Conservation (phyloP, 2,888 invertebrate genomes). For the Vandiemenella viatica region DNA sequence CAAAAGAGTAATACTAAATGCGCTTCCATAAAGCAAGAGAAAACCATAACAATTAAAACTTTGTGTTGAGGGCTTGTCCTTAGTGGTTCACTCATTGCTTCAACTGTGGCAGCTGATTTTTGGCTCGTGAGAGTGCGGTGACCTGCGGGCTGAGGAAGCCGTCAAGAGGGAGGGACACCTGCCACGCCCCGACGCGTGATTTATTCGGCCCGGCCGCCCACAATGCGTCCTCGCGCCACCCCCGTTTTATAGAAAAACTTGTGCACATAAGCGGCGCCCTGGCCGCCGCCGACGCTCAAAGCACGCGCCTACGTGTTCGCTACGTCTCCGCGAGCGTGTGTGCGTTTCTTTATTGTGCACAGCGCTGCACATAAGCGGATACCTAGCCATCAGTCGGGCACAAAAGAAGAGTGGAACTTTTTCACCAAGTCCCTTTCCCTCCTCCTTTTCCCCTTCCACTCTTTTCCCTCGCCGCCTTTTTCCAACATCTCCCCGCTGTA, state of each 20-base stretch:
- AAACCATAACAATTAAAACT: no score
- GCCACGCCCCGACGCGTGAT: not conserved
- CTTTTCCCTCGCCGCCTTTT: conserved; percentile 4
- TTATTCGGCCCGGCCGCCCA: not conserved
- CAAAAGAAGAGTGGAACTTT: conserved; percentile 10
- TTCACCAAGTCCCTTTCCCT: not conserved
- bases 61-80: no score
- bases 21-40: no score
- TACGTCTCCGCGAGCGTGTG: not conserved
- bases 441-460: not conserved
- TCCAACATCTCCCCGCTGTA: conserved; percentile 6
- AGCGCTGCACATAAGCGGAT: conserved; percentile 12
- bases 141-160: no score
- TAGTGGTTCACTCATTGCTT: no score
- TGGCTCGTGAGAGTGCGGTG: no score
- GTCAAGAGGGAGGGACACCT: not conserved
- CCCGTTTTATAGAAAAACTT: conserved; percentile 3
- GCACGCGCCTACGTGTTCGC: no score
- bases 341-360: conserved; percentile 9
- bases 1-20: no score
- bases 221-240: not conserved
- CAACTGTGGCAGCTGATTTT: no score
- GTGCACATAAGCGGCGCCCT: not conserved
- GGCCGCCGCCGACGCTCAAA: no score
- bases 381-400: conserved; percentile 10